phyloP scores from a whole-genome alignment of 2,797 vertebrate species.

The Todus mexicanus region DNA sequence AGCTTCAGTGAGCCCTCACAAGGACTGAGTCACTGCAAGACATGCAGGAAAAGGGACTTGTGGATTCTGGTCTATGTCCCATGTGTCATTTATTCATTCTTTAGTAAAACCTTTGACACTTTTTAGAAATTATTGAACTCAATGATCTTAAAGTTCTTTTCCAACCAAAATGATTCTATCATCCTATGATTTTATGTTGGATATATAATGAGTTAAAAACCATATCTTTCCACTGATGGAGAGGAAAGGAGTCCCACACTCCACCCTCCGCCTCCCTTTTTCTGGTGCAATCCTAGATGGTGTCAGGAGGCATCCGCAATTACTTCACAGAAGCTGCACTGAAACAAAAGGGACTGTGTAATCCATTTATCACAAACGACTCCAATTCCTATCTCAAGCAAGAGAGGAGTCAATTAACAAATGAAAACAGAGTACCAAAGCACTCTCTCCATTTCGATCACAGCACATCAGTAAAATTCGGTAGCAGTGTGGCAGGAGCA shows the following conservation, averaged over 20 bases:
- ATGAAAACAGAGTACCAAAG: slow-evolving; percentile 28
- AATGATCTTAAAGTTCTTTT: background rate
- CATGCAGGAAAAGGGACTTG: background rate
- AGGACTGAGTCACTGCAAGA: background rate
- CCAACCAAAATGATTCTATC: background rate
- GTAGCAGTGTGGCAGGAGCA: background rate
- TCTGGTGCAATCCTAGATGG: background rate
- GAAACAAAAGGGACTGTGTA: slow-evolving; percentile 4
- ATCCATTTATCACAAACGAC: slow-evolving; percentile 59
- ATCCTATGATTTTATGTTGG: background rate
- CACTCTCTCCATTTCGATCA: slow-evolving; percentile 42
- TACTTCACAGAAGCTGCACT: slow-evolving; percentile 23
- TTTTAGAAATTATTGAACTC: background rate
- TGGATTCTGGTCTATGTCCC: background rate
- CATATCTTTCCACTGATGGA: background rate
- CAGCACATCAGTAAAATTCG: slow-evolving; percentile 17
- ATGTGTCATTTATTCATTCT: background rate
- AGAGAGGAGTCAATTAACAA: slow-evolving; percentile 64
- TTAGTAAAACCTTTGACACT: background rate
- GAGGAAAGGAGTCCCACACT: background rate
- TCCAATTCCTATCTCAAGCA: slow-evolving; percentile 41
- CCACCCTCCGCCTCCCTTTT: background rate
- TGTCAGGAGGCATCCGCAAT: background rate
- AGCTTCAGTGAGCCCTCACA: background rate
- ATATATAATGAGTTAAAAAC: background rate